Conservation (phyloP, 2,888 invertebrate genomes). For the Ochlodes sylvanus region DNA sequence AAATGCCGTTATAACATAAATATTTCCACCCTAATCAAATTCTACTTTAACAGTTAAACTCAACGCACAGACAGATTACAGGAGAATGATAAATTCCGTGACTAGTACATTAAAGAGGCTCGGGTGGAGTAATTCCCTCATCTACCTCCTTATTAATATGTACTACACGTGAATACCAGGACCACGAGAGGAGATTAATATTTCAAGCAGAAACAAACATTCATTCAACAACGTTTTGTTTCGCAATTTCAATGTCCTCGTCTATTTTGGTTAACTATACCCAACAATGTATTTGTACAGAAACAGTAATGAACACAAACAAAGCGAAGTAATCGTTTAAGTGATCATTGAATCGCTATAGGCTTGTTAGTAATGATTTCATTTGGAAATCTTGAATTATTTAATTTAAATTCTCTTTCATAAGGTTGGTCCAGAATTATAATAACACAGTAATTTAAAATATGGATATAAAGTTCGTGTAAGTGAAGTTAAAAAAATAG, state of each 20-base stretch:
- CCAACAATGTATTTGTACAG: background rate
- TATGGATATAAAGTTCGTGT: no score
- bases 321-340: background rate
- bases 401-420: background rate
- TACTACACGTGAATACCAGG: background rate
- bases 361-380: background rate
- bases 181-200: background rate
- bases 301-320: background rate
- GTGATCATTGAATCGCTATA: background rate
- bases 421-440: no score
- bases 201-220: constrained; percentile 8
- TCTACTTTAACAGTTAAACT: no score
- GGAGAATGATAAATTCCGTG: no score
- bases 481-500: no score
- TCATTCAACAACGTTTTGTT: background rate
- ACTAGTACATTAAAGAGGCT: background rate
- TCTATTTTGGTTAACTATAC: background rate
- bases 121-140: constrained; percentile 1
- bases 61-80: no score
- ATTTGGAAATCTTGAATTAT: background rate
- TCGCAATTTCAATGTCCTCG: background rate
- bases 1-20: no score
- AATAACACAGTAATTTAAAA: no score
- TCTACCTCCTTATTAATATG: constrained; percentile 1
- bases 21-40: no score